Conservation (phyloP, 1,140 invertebrate species). For the Brachionus manjavacas region DNA sequence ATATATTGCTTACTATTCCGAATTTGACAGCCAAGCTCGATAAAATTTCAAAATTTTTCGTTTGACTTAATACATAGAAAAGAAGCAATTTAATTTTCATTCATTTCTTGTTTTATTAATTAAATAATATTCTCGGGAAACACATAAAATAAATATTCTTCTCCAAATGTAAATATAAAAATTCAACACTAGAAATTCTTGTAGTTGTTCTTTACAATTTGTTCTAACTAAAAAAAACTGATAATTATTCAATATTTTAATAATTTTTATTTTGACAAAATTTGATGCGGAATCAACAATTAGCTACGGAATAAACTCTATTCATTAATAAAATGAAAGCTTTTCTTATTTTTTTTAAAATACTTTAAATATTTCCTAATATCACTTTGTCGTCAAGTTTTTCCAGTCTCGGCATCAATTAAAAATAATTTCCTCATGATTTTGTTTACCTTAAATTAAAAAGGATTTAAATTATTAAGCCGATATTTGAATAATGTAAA, state of each 20-base stretch:
- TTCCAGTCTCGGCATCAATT: not conserved
- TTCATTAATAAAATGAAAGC: not conserved
- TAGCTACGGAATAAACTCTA: not conserved
- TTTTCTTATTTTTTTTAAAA: not conserved
- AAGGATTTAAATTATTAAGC: not conserved
- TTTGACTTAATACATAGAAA: not conserved
- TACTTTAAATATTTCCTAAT: not conserved
- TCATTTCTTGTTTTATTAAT: not conserved
- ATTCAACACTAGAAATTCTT: not conserved
- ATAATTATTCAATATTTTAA: not conserved
- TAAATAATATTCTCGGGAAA: not conserved
- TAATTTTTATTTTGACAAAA: not conserved
- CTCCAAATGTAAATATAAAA: not conserved
- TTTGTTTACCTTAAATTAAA: not conserved
- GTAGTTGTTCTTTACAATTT: not conserved
- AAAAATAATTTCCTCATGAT: not conserved
- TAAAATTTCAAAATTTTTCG: not conserved
- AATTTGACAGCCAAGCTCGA: not conserved
- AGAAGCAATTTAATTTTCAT: not conserved
- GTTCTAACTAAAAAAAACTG: not conserved
- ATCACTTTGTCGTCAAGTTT: not conserved
- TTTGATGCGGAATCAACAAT: not conserved
- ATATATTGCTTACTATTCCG: not conserved
- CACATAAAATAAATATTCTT: slow-evolving; percentile 5
- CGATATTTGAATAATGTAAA: not conserved